Base-by-base conservation (phyloP, 2,113 vertebrate species). In the Onychostruthus taczanowskii region DNA sequence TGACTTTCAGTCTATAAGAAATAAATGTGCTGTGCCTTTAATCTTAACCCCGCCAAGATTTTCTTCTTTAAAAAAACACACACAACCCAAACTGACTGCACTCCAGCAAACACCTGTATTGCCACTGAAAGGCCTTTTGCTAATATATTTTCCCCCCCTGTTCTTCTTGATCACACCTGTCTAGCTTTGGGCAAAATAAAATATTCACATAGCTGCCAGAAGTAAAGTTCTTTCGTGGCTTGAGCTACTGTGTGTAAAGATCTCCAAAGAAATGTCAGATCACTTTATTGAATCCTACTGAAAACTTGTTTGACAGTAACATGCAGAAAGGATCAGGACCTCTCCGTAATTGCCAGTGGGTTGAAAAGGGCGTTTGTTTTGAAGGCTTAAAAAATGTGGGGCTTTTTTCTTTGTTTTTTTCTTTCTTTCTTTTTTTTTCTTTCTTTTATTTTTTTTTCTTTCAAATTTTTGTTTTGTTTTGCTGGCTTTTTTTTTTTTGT, bases 121-220 rank as follows among this genome's bases (percentile, higher is more conserved):
- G 91, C 94, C 95, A 89, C 88, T 88, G 92, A 97, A 91, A 95
- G 90, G 72, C 64, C 89, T 87, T 94, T 90, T 93, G 82, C 93
- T 95, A 93, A 92, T 89, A 93, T 95, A 94, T 96, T 97, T 92
- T 6, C 1, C 26, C 83, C 49, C 47, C 86, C 21, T 11, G 17
- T 50, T 94, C 78, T 89, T 95, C 78, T 92, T 95, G 82, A 92
- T 98, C 97, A 97, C 98, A 99, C 98, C 98, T 99, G 98, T 99
- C 98, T 98, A 98, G 98, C 98, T 98, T 70, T 95, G 97, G 98
- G 98, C 98, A 94, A 98, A 95, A 97, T 96, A 96, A 96, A 95
- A 96, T 93, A 95, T 92, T 97, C 94, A 66, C 87, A 55, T 78
- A 95, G 95, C 96, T 98, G 97, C 97, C 97, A 97, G 97, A 95